phyloP scores from a whole-genome alignment of 2,113 vertebrate genomes.

The Crotophaga sulcirostris region DNA sequence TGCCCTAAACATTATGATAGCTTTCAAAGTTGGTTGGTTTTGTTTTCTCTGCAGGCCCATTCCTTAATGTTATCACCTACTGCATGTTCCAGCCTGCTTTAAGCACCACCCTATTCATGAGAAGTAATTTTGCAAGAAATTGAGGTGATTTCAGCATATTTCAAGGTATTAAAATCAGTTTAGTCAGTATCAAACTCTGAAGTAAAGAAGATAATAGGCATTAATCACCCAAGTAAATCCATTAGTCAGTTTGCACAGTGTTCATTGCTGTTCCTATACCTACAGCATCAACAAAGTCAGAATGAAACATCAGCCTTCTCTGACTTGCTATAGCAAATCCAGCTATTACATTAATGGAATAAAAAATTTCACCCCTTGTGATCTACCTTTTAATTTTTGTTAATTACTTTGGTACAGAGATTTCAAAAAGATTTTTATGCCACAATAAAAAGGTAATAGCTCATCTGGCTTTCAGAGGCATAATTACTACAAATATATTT shows the following conservation, averaged over 20 bases:
- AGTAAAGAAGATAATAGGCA: constrained; percentile 56
- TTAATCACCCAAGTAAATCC: constrained; percentile 69
- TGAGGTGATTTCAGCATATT: constrained; percentile 58
- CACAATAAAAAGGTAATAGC: background rate
- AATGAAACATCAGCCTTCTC: constrained; percentile 49
- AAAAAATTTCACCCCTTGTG: background rate
- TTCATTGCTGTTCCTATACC: constrained; percentile 27
- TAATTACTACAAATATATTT: background rate
- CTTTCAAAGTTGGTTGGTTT: background rate
- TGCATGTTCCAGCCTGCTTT: constrained; percentile 21
- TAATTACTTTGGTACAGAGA: constrained; percentile 23
- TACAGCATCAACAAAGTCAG: constrained; percentile 26
- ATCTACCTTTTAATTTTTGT: constrained; percentile 13
- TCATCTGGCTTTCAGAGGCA: background rate
- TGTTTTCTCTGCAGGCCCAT: background rate
- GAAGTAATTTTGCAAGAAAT: constrained; percentile 48
- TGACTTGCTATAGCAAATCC: constrained; percentile 43
- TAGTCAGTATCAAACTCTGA: constrained; percentile 44
- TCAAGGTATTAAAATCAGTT: constrained; percentile 40
- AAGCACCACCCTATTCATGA: background rate
- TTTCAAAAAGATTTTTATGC: constrained; percentile 22
- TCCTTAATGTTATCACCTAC: background rate
- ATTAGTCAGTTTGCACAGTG: constrained; percentile 59
- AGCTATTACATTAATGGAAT: background rate
- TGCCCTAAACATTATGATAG: rapidly evolving